Evolutionary conservation across 23 tunicate species (phyloP), one percentile per base, ranked within the genome.

Genomic region (Styela plicata): DNA sequence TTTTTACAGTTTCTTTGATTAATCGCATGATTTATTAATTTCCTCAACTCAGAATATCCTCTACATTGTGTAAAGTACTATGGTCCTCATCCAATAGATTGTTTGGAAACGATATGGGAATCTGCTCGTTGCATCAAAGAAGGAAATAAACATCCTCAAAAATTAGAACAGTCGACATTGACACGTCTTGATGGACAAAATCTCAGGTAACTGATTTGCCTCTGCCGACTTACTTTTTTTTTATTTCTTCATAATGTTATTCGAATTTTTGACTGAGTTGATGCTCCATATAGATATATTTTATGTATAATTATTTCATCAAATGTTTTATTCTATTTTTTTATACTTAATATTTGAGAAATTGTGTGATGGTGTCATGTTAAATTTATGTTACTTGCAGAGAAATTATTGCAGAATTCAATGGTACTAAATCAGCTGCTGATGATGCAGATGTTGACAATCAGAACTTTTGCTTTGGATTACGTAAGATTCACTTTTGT

Each of bases 31-130:
- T n/a, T n/a, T n/a, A n/a, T n/a, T n/a, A n/a, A n/a, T n/a, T 68
- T 21, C 27, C 33, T 74, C 1, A 33, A 31, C 33, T 34, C 20
- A 74, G 79, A 25, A 25, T 74, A 74, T 34, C 79, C 79, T 0
- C 24, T 25, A 32, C 0, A 74, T 24, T 74, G 79, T 74, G 33
- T 31, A 31, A 74, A 31, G 24, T 74, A 31, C 57, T 74, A 74
- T 31, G 79, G 79, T 21, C 79, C 79, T 26, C 79, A 74, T 74
- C 79, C 79, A 31, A 32, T 74, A 25, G 79, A 20, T 31, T 74
- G 79, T 34, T 74, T 74, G 79, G 21, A 25, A 25, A 74, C 79
- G 16, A 74, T 74, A 32, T 74, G 79, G 79, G 33, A 30, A 31
- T 18, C 79, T 34, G 79, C 79, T 18, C 31, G 24, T 33, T 74